phyloP scores from a whole-genome alignment of 2,797 vertebrate species.

The Loris lydekkerianus region DNA sequence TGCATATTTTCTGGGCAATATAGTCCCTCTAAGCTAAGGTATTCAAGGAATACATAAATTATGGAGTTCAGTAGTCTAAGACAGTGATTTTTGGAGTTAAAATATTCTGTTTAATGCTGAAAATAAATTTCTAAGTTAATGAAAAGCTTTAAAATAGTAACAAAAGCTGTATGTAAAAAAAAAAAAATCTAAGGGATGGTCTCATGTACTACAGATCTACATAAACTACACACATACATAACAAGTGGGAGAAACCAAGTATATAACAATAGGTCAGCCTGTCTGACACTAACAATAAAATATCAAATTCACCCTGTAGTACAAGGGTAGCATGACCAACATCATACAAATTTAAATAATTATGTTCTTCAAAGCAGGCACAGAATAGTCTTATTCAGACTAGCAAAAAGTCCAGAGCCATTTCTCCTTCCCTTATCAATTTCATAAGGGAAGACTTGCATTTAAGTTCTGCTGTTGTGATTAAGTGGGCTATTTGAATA shows the following conservation, averaged over 20 bases:
- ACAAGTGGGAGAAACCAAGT: neutral
- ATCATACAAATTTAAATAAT: neutral
- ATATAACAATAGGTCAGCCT: neutral
- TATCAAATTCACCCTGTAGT: neutral
- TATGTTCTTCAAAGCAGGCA: slow-evolving; percentile 13
- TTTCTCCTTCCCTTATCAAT: neutral
- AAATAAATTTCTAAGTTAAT: slow-evolving; percentile 43
- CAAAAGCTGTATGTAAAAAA: neutral
- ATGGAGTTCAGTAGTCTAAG: neutral
- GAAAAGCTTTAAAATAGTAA: neutral
- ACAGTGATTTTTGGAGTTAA: slow-evolving; percentile 31
- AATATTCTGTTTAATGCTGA: slow-evolving; percentile 7
- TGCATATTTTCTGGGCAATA: neutral
- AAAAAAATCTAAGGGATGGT: neutral
- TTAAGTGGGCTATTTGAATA: neutral
- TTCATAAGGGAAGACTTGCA: neutral
- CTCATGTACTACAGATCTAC: neutral
- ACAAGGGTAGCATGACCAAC: neutral
- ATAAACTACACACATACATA: neutral
- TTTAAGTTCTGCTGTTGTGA: neutral
- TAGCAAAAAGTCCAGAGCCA: neutral
- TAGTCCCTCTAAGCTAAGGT: neutral
- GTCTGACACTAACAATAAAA: neutral
- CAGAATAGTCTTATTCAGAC: neutral
- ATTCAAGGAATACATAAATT: slow-evolving; percentile 37